A percentile compares a stretch with the other conserved stretches of the same genome.
Conservation (phyloP, 2,797 vertebrate genomes). For the Triplophysa bombifrons region DNA sequence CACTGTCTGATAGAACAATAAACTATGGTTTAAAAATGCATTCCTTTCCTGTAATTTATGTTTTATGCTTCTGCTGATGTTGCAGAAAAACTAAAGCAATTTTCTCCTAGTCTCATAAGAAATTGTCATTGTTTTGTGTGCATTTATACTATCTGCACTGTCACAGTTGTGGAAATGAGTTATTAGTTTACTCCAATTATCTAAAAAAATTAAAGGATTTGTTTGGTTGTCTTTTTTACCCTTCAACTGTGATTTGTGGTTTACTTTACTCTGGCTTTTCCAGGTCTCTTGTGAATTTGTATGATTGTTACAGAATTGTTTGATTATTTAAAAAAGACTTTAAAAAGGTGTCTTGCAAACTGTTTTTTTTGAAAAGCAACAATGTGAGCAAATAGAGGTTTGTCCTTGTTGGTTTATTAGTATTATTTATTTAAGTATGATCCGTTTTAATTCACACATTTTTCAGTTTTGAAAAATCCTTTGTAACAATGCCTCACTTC, state of each 20-base stretch:
- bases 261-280: not conserved
- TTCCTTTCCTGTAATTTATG: not conserved
- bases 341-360: too few relatives aligned
- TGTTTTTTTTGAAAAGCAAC: not conserved
- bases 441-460: not conserved
- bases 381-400: not conserved
- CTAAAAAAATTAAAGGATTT: not conserved
- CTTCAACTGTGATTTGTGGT: not conserved
- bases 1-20: not conserved
- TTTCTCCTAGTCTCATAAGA: not conserved
- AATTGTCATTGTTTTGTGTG: not conserved
- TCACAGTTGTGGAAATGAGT: not conserved
- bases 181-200: too few relatives aligned
- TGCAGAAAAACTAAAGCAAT: not conserved
- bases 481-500: not conserved
- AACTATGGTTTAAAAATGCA: not conserved
- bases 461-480: not conserved
- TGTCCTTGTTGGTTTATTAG: not conserved
- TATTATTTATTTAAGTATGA: too few relatives aligned
- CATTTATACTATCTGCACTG: not conserved
- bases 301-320: not conserved
- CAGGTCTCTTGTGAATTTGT: not conserved
- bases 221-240: not conserved
- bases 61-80: conserved; percentile 6
- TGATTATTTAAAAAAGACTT: too few relatives aligned